Base-by-base conservation (phyloP, 2,888 invertebrate genomes). In the Timema cristinae region DNA sequence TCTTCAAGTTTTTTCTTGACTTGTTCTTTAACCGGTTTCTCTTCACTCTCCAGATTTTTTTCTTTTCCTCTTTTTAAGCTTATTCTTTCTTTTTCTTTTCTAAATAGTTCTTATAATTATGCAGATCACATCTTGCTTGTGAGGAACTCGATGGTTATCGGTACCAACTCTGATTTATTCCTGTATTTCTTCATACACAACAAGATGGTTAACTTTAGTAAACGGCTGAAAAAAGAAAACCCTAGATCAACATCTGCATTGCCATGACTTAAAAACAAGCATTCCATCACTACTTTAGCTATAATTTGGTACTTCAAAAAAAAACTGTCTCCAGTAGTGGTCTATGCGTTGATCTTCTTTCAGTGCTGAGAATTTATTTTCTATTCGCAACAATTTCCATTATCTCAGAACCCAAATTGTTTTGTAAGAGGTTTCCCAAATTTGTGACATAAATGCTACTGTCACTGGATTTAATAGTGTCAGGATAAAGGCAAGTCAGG, bases 221-320 rank as follows among this genome's bases (percentile, higher is more conserved):
- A 56, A 56, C 2, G 56, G 56, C 56, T 7, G 16, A 1, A 56
- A 2, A 56, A 56, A 11, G 56, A 56, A 13, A 56, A 56, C n/a
- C 56, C 56, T 56, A 56, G 56, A 1, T 56, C 56, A 16, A 56
- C 56, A 56, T 56, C 56, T 8, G 9, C 9, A 6, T 5, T 56
- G n/a, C n/a, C 56, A 56, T 56, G 56, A 56, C 56, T 56, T 56
- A 56, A 56, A 56, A 2, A 56, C 56, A 56, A 56, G 9, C 13
- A 56, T 56, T 5, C 56, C 56, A 6, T 56, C 16, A 56, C 11
- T 56, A 56, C 5, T 56, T n/a, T 56, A 13, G 56, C 56, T 6
- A 56, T 7, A 56, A n/a, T 10, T 56, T n/a, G n/a, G 9, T 56
- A 56, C 16, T 56, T 56, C n/a, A 56, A 16, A 56, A 32, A 32